Percentiles rank a stretch among this genome's conserved stretches.
These are phyloP conservation scores for Ylistrum balloti DNA, from an alignment of 1,140 invertebrate genomes.

Conservation along the genomic window DNA sequence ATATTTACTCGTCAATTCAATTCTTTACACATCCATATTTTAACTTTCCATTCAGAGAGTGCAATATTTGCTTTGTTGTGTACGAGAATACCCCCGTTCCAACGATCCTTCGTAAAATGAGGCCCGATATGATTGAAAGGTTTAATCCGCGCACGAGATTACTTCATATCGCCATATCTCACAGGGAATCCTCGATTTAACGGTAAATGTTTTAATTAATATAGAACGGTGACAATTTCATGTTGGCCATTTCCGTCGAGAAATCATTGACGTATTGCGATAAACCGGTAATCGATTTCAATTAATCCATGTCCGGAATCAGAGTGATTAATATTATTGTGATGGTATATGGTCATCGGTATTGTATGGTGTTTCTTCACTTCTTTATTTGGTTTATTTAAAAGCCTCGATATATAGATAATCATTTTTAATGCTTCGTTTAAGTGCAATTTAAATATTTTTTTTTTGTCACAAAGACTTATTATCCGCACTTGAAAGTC, in stretches of 20 bases:
- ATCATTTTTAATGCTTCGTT: not conserved
- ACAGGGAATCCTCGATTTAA: not conserved
- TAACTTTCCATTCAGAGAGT: not conserved
- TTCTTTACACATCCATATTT: not conserved
- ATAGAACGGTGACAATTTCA: not conserved
- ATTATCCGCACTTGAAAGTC: not conserved
- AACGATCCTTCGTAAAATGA: not conserved
- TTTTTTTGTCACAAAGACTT: not conserved
- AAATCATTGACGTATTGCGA: not conserved
- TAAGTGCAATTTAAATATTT: not conserved
- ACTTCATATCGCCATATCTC: not conserved
- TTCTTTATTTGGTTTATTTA: not conserved
- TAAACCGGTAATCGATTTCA: not conserved
- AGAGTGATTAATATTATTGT: not conserved
- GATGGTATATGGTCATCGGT: not conserved
- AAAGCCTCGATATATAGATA: not conserved
- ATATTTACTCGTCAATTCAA: constrained; percentile 1
- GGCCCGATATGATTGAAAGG: constrained; percentile 9
- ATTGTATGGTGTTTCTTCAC: not conserved
- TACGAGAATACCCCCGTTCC: not conserved
- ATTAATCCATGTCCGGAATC: not conserved
- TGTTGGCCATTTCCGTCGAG: not conserved
- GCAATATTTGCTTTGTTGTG: not conserved
- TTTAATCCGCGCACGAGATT: not conserved
- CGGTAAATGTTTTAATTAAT: constrained; percentile 12